A percentile compares a stretch with the other conserved stretches of the same genome.
Evolutionary conservation across 1,140 invertebrate genomes (phyloP).

Genomic region (Zeugodacus cucurbitae): DNA sequence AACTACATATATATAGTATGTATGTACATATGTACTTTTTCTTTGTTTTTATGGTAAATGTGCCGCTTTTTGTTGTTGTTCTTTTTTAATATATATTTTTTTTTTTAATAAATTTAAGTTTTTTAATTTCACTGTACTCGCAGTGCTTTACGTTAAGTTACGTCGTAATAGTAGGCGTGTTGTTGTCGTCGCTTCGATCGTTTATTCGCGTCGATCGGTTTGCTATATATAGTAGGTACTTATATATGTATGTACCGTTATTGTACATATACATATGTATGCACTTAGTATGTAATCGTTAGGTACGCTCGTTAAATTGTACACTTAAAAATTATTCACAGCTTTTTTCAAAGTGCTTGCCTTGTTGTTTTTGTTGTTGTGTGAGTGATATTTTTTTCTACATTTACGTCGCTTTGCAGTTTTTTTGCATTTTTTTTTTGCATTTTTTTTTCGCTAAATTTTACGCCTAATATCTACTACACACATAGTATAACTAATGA

Average conservation of each 20-base stretch:
- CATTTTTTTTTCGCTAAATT: background rate
- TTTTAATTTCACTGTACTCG: background rate
- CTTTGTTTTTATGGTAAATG: background rate
- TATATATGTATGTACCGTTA: background rate
- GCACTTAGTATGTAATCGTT: background rate
- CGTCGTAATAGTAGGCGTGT: constrained; percentile 14
- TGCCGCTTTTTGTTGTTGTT: background rate
- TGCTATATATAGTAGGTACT: background rate
- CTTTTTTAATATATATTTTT: background rate
- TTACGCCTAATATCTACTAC: background rate
- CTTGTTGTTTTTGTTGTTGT: background rate
- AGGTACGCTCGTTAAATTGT: constrained; percentile 11
- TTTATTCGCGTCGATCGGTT: constrained; percentile 18
- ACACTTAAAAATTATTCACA: constrained; percentile 34
- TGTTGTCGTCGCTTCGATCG: constrained; percentile 18
- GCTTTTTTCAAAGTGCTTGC: constrained; percentile 3
- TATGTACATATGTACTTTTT: background rate
- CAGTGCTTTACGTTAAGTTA: too few relatives aligned
- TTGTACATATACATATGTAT: constrained; percentile 6
- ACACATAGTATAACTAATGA: background rate
- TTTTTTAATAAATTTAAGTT: background rate
- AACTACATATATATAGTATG: too few relatives aligned
- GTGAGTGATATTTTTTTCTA: background rate
- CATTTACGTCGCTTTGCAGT: background rate
- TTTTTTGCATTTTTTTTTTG: constrained; percentile 2